Evolutionary conservation across 1,140 invertebrate species (phyloP), one percentile per base, ranked within the genome.

Genomic region (Drosophila dunni): DNA sequence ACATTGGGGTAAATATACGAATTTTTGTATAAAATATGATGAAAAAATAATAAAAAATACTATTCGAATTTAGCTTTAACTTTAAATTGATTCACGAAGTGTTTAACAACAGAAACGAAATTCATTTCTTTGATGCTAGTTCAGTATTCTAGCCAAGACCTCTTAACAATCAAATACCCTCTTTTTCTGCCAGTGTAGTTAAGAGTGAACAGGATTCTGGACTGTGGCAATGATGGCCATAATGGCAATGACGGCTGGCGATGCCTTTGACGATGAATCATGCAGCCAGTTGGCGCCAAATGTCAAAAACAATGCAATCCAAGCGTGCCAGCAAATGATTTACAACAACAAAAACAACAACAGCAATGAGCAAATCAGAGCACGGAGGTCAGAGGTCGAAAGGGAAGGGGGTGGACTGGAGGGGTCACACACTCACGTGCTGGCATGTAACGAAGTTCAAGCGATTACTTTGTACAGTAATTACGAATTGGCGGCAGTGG

Each of bases 201-300:
- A 29, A 5, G 24, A 29, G 24, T 29, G 24, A 2, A 29, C 24
- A 29, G 1, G 24, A 29, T 29, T 29, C 24, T 29, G 61, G 53
- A 38, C 56, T 51, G 34, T n/a, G 15, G 20, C 44, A 11, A 62
- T 58, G 13, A n/a, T 60, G 36, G 38, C 20, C 34, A 57, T 40
- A n/a, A 11, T 51, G 46, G 11, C 56, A 13, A 44, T 51, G 61
- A 38, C 45, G 45, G 44, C 46, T 13, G 7, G 0, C 61, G 60
- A 42, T 17, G 42, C 53, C 53, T 29, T 29, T 60, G 70, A 60
- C 82, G 83, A 85, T 85, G 82, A 85, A 86, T 85, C 82, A 88
- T 67, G 79, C 82, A 82, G 83, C 79, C 83, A 88, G 82, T 88
- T 88, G 82, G 83, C 82, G 83, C 79, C 82, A 82, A 88, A 82